Conservation (phyloP, 35 echinoderm and acorn worm species). For the Acanthaster planci region DNA sequence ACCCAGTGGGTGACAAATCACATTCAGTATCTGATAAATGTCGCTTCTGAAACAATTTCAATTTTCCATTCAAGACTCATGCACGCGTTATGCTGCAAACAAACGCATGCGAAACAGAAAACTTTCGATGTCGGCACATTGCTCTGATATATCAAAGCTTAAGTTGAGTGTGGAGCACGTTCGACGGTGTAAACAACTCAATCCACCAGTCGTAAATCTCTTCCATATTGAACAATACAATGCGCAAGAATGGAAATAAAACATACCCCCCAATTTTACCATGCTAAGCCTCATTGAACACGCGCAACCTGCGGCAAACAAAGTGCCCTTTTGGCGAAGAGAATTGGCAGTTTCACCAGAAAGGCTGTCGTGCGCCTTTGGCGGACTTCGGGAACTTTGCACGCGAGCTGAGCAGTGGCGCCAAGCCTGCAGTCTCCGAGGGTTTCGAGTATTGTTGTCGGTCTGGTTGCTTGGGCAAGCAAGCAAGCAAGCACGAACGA, state of each 20-base stretch:
- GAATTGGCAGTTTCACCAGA: background rate
- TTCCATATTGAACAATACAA: background rate
- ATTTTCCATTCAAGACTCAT: no score
- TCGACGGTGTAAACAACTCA: background rate
- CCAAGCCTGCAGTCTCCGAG: background rate
- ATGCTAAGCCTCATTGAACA: background rate
- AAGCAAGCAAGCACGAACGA: background rate
- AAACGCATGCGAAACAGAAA: no score
- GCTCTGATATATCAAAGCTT: no score
- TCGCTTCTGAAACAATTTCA: no score
- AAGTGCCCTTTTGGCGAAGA: background rate
- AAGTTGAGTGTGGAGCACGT: no score
- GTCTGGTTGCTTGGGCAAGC: background rate
- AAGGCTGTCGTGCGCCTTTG: slow-evolving; percentile 12
- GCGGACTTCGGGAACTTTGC: slow-evolving; percentile 1
- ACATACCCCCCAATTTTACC: background rate
- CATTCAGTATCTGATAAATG: no score
- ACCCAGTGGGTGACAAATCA: no score
- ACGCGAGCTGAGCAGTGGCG: slow-evolving; percentile 17
- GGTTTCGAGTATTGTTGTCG: slow-evolving; percentile 5
- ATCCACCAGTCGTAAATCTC: background rate
- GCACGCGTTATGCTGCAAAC: no score
- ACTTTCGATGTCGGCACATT: no score
- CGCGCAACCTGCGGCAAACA: background rate
- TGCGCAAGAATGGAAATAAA: background rate